Base-by-base conservation (phyloP, 2,797 vertebrate species). In the Sebastes hubbsi region DNA sequence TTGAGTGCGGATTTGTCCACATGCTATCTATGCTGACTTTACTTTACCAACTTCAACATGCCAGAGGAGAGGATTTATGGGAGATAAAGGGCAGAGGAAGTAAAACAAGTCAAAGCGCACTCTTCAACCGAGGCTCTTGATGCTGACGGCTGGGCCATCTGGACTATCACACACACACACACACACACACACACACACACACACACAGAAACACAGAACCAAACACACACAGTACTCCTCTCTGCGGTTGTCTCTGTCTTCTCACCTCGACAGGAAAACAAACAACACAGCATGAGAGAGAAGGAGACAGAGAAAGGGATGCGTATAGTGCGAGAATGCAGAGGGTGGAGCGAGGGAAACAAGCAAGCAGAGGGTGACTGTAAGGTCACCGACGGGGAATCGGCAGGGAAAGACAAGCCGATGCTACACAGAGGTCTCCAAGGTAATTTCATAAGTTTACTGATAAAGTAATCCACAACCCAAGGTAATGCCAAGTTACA, bases 121-220 rank as follows among this genome's bases (percentile, higher is more conserved):
- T 68, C 68, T 60, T 85, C 55, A 83, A 20, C 74, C 18, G 11
- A 72, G 69, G 66, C 76, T 83, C 70, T 70, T 77, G 79, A 83
- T 77, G 83, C 85, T 81, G 78, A 83, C 54, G 79, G 72, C 89
- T 83, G 86, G 84, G 86, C 92, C 93, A 94, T 93, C 92, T 93
- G 92, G 90, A 85, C 88, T 49, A 18, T 66, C 79, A 72, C 83
- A 74, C 69, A 80, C 34, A 67, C 70, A 64, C 25, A 64, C 32
- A 32, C 30, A 29, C 70, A 64, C 25, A 64, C 32, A 32, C 30
- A 29, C 29, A 84, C 83, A 81, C 88, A 70, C 88, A 64, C 88
- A 87, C 34, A 36, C 79, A 72, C 83, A 75, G 76, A 72, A 81
- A 74, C 69, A 80, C 34, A 42, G 38, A 42, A 0, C 38, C 79